Evolutionary conservation across 2,797 vertebrate species (phyloP).

Genomic region (Chrysocyon brachyurus): DNA sequence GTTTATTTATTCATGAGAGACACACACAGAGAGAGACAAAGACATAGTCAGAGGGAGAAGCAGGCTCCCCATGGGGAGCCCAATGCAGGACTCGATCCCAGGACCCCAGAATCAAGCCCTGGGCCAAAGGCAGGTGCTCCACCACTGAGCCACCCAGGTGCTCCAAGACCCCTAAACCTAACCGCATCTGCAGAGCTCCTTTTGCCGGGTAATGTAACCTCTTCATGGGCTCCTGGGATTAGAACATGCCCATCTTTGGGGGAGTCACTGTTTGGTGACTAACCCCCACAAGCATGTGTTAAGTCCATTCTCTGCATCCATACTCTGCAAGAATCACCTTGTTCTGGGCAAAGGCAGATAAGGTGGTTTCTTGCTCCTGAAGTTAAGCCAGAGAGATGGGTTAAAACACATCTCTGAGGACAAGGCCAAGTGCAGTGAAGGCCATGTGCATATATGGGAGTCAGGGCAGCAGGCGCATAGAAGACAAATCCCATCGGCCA

Average conservation of each 20-base stretch:
- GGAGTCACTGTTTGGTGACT: too few relatives aligned
- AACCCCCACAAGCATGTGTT: too few relatives aligned
- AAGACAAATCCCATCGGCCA: neutral
- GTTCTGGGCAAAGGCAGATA: neutral
- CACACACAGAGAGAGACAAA: too few relatives aligned
- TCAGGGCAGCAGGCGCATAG: rapidly evolving
- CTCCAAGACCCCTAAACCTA: neutral
- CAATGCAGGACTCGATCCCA: too few relatives aligned
- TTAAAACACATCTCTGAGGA: neutral
- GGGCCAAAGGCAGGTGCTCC: too few relatives aligned
- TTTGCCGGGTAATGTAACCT: rapidly evolving
- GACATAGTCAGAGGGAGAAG: too few relatives aligned
- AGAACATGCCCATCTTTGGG: neutral
- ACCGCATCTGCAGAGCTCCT: neutral
- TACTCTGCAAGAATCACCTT: neutral
- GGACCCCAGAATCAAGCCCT: too few relatives aligned
- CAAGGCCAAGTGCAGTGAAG: neutral
- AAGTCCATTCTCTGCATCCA: neutral
- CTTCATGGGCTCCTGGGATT: neutral
- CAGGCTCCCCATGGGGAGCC: too few relatives aligned
- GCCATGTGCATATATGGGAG: neutral
- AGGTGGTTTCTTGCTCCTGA: neutral
- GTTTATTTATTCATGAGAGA: too few relatives aligned
- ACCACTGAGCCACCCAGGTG: too few relatives aligned
- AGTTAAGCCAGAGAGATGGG: neutral